A percentile compares a stretch with the other conserved stretches of the same genome.
Conservation (phyloP, 2,113 vertebrate genomes). For the Rafetus swinhoei region DNA sequence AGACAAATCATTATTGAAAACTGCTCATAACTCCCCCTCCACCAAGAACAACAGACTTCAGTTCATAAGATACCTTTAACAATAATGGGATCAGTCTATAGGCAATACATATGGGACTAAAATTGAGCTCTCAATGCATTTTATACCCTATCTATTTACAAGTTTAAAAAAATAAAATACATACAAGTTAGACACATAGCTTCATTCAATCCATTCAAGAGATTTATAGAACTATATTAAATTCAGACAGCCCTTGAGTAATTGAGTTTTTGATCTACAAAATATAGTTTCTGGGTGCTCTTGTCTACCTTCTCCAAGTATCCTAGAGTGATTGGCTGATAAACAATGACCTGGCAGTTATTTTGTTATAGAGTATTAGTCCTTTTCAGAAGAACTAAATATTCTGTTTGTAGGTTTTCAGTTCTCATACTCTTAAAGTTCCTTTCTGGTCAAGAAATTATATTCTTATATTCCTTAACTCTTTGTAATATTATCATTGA, state of each 20-base stretch:
- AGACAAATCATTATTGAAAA: constrained; percentile 44
- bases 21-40: not conserved
- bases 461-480: not conserved
- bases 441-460: not conserved
- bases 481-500: not conserved
- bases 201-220: not conserved
- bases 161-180: not conserved
- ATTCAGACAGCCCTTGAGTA: not conserved
- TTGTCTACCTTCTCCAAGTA: not conserved
- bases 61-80: not conserved
- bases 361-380: not conserved
- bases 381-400: not conserved
- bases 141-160: not conserved
- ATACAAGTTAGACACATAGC: accelerated
- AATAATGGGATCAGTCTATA: not conserved
- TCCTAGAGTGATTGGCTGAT: not conserved
- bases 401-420: not conserved
- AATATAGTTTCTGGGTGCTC: not conserved
- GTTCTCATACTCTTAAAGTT: not conserved
- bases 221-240: not conserved
- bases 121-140: not conserved
- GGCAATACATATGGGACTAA: not conserved
- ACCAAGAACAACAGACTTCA: not conserved
- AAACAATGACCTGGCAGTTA: not conserved
- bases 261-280: not conserved